Evolutionary conservation across 2,113 vertebrate genomes (phyloP), one percentile per base, ranked within the genome.

Genomic region (Cynocephalus volans): DNA sequence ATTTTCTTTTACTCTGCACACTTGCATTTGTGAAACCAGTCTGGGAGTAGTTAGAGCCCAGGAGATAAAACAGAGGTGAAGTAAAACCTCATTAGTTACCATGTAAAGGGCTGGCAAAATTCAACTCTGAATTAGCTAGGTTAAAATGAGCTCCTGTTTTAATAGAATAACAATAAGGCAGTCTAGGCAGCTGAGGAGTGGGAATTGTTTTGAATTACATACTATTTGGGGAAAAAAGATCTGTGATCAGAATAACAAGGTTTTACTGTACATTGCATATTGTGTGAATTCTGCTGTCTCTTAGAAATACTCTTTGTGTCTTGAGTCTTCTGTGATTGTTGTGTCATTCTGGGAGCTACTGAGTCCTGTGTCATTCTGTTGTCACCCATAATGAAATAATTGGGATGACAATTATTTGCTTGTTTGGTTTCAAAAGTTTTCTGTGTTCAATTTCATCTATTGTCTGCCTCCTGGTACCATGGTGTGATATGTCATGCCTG

Each of bases 351-450:
- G 87, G 62, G 94, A 97, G 81, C 60, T 67, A 67, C 65, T 88
- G 58, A 14, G 48, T 36, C 85, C 92, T 96, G 97, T 97, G 93
- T 90, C 85, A 79, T 95, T 96, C 84, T 86, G 6, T 96, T 97
- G 97, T 97, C 76, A 96, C 67, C 65, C 87, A 72, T 97, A 96
- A 97, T 97, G 92, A 97, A 97, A 97, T 97, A 97, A 97, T 96
- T 97, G 93, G 56, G 81, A 96, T 81, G 92, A 97, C 96, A 97
- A 96, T 96, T 97, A 93, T 96, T 98, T 97, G 87, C 93, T 96
- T 97, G 93, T 97, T 98, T 93, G 80, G 67, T 69, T 97, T 98
- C 80, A 92, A 90, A 97, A 97, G 93, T 97, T 90, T 95, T 97
- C 92, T 97, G 79, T 96, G 84, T 96, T 92, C 65, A 84, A 3